Evolutionary conservation across 2,113 vertebrate genomes (phyloP).

Genomic region (Bettongia penicillata): DNA sequence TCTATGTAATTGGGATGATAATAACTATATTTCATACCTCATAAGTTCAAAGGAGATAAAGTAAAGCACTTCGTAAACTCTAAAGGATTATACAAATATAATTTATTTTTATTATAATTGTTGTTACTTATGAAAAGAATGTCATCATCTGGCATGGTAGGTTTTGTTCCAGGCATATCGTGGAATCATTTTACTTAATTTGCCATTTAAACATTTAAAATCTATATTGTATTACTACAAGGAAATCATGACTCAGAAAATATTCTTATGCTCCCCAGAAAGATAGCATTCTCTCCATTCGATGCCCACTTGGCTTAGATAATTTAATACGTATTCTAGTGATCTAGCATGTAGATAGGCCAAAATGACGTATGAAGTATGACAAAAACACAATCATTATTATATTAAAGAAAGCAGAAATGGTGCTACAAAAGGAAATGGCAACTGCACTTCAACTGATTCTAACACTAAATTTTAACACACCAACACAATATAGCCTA

Average conservation of each 20-base stretch:
- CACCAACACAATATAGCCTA: not conserved
- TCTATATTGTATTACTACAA: not conserved
- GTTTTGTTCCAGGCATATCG: not conserved
- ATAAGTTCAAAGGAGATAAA: not conserved
- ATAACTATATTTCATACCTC: not conserved
- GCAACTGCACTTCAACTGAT: not conserved
- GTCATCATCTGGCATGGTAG: not conserved
- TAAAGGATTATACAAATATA: not conserved
- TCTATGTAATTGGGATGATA: not conserved
- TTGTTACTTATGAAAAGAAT: not conserved
- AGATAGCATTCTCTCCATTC: not conserved
- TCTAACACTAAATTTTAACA: not conserved
- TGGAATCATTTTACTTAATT: not conserved
- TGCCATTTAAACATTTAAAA: not conserved
- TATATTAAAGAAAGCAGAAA: not conserved
- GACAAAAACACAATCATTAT: not conserved
- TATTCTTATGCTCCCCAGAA: not conserved
- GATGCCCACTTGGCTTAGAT: not conserved
- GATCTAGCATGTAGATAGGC: not conserved
- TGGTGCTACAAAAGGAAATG: not conserved
- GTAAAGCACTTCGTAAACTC: not conserved
- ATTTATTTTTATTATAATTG: not conserved
- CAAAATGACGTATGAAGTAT: not conserved
- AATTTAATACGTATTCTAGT: not conserved
- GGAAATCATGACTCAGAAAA: not conserved